Conservation (phyloP, 2,888 invertebrate genomes). For the Rugalucina vietnamica region DNA sequence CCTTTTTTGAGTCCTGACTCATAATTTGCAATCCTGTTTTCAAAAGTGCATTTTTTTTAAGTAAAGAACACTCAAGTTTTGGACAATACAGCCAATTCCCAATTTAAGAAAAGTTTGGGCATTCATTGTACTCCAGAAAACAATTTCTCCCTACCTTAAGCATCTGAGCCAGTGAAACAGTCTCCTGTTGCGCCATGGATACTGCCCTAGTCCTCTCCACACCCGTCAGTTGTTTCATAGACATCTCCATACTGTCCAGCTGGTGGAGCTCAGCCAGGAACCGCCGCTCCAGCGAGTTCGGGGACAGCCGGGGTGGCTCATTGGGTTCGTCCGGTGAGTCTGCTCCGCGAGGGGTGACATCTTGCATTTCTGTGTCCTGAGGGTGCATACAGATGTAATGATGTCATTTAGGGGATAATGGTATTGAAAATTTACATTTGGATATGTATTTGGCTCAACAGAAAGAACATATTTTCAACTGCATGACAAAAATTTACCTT, state of each 20-base stretch:
- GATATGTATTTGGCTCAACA: neutral
- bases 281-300: conserved; percentile 86
- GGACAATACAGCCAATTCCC: too few relatives aligned
- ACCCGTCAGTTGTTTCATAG: conserved; percentile 86
- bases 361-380: conserved; percentile 12
- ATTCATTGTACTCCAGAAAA: neutral
- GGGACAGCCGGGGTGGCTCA: conserved; percentile 86
- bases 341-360: conserved; percentile 35
- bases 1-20: too few relatives aligned
- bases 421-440: neutral
- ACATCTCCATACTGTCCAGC: conserved; percentile 87
- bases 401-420: conserved; percentile 9
- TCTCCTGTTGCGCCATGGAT: conserved; percentile 83
- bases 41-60: too few relatives aligned
- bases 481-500: too few relatives aligned
- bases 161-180: conserved; percentile 83
- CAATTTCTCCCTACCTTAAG: conserved; percentile 82
- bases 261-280: conserved; percentile 87
- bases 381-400: neutral
- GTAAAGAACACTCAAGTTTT: too few relatives aligned
- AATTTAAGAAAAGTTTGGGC: too few relatives aligned
- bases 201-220: conserved; percentile 85
- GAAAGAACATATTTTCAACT: too few relatives aligned
- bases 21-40: too few relatives aligned
- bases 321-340: conserved; percentile 42